phyloP scores from a whole-genome alignment of 2,888 invertebrate genomes.

The Malachius bipustulatus region DNA sequence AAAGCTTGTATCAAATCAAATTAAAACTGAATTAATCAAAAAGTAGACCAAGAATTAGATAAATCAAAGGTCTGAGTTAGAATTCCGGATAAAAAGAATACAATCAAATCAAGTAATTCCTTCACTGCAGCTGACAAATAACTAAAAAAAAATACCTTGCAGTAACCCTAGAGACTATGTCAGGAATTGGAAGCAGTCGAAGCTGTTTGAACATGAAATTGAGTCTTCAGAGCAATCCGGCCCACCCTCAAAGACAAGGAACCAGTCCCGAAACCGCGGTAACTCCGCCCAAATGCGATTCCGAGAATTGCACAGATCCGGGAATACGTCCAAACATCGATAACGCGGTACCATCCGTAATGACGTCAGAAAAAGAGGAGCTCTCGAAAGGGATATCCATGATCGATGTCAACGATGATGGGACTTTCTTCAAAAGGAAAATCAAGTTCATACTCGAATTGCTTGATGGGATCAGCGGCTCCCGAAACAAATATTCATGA shows the following conservation, averaged over 20 bases:
- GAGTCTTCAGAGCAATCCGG: neutral
- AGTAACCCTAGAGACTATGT: neutral
- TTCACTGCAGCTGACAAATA: no score
- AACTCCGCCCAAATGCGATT: neutral
- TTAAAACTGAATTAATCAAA: no score
- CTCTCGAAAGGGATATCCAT: neutral
- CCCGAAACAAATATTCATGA: neutral
- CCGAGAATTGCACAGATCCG: no score
- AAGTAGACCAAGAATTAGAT: no score
- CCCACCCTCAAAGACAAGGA: neutral
- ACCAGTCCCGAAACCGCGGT: no score
- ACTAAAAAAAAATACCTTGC: no score
- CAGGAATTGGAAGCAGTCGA: neutral
- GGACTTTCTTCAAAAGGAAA: slow-evolving; percentile 20
- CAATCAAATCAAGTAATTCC: no score
- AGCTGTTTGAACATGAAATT: neutral
- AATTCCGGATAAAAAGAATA: no score
- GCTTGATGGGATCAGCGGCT: no score
- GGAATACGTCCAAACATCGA: neutral
- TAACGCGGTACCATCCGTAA: neutral
- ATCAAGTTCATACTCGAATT: neutral
- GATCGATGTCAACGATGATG: neutral
- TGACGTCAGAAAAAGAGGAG: neutral
- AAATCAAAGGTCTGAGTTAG: no score
- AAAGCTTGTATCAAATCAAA: no score